Conservation (phyloP, 2,797 vertebrate genomes). For the Tympanoctomys barrerae region DNA sequence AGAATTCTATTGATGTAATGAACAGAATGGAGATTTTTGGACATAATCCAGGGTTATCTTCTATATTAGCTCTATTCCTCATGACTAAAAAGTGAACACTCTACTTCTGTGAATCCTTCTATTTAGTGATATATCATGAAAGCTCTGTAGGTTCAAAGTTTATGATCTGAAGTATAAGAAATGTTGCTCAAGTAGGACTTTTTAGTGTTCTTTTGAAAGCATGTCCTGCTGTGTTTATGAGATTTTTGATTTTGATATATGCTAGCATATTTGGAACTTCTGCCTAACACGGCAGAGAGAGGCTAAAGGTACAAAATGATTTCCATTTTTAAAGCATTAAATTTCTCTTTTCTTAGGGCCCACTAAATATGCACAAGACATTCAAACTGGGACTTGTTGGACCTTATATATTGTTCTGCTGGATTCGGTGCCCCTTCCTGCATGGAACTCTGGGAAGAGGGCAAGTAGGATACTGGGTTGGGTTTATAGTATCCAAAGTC, state of each 20-base stretch:
- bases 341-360: not conserved
- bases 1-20: conserved; percentile 54
- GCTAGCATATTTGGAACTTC: conserved; percentile 58
- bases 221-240: conserved; percentile 56
- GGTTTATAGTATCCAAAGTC: conserved; percentile 14
- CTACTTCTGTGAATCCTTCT: conserved; percentile 12
- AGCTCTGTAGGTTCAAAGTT: conserved; percentile 59
- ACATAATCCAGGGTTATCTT: conserved; percentile 15
- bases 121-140: conserved; percentile 9
- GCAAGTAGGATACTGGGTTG: not conserved
- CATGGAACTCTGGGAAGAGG: not conserved
- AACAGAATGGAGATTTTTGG: conserved; percentile 52
- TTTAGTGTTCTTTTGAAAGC: conserved; percentile 68
- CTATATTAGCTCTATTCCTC: not conserved
- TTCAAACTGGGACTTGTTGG: not conserved
- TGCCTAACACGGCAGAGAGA: conserved; percentile 32
- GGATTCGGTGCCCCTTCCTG: not conserved
- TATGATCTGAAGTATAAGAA: conserved; percentile 60
- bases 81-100: conserved; percentile 47
- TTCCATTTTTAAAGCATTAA: conserved; percentile 43
- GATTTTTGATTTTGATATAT: conserved; percentile 66
- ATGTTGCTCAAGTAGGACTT: conserved; percentile 47
- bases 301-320: conserved; percentile 35
- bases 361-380: not conserved
- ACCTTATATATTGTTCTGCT: not conserved